phyloP scores from a whole-genome alignment of 2,888 invertebrate species.

The Phortica okadai region DNA sequence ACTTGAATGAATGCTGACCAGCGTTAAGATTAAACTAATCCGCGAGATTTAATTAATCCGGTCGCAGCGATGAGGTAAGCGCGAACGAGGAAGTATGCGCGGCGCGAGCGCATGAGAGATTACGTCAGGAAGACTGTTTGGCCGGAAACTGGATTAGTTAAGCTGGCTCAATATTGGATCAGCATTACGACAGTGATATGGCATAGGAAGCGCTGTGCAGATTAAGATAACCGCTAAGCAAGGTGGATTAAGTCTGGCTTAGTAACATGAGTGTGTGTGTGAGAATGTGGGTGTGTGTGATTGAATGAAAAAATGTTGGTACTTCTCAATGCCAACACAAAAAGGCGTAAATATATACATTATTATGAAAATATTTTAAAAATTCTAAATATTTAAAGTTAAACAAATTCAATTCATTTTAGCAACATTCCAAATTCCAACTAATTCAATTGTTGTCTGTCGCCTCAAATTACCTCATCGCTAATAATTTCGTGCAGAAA shows the following conservation, averaged over 20 bases:
- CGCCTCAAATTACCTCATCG: background rate
- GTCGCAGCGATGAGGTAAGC: background rate
- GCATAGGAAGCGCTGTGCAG: constrained; percentile 41
- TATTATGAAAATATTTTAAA: background rate
- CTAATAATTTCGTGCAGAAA: background rate
- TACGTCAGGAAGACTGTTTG: constrained; percentile 41
- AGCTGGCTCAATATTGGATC: constrained; percentile 29
- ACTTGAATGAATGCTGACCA: background rate
- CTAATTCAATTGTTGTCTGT: background rate
- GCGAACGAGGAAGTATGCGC: background rate
- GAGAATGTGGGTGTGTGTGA: no score
- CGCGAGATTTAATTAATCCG: constrained; percentile 56
- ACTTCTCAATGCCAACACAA: background rate
- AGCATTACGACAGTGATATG: background rate
- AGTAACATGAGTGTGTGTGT: background rate
- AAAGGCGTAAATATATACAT: background rate
- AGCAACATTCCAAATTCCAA: background rate
- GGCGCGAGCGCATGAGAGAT: constrained; percentile 23
- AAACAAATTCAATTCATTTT: background rate
- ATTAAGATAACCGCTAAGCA: constrained; percentile 53
- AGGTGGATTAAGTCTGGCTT: constrained; percentile 47
- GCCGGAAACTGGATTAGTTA: constrained; percentile 50
- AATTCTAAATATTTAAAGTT: background rate
- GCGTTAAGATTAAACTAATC: constrained; percentile 49
- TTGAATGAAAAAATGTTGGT: background rate